phyloP scores from a whole-genome alignment of 2,113 vertebrate genomes.

The Microcebus tavaratra region DNA sequence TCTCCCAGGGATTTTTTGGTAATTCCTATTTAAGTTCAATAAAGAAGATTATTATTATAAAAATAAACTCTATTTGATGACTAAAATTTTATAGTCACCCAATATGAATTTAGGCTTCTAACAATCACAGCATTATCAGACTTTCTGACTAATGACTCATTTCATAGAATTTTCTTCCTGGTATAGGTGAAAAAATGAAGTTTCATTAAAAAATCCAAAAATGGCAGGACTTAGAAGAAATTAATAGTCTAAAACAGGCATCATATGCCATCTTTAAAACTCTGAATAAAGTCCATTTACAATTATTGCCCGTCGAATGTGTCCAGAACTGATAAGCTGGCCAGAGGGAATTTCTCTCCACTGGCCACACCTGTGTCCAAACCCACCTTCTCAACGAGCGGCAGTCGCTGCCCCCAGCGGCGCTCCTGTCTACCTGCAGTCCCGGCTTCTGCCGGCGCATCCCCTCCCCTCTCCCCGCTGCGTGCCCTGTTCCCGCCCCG shows the following conservation, averaged over 20 bases:
- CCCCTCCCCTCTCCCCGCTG: neutral
- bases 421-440: neutral
- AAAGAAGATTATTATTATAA: constrained; percentile 58
- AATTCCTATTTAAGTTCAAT: constrained; percentile 85
- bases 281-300: neutral
- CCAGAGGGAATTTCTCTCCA: neutral
- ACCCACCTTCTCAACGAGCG: neutral
- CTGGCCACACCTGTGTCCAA: neutral
- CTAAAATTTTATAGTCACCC: constrained; percentile 28
- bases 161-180: neutral
- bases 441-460: neutral
- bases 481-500: too few relatives aligned
- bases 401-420: neutral
- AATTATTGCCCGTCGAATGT: neutral
- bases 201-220: neutral
- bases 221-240: neutral
- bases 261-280: neutral
- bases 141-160: neutral
- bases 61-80: constrained; percentile 18
- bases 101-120: neutral
- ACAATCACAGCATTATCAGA: neutral
- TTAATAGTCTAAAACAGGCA: neutral
- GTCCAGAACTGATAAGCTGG: neutral
- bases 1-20: constrained; percentile 82
- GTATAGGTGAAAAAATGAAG: neutral